Evolutionary conservation across 2,888 invertebrate species (phyloP), one percentile per base, ranked within the genome.

Genomic region (Horisme vitalbata): DNA sequence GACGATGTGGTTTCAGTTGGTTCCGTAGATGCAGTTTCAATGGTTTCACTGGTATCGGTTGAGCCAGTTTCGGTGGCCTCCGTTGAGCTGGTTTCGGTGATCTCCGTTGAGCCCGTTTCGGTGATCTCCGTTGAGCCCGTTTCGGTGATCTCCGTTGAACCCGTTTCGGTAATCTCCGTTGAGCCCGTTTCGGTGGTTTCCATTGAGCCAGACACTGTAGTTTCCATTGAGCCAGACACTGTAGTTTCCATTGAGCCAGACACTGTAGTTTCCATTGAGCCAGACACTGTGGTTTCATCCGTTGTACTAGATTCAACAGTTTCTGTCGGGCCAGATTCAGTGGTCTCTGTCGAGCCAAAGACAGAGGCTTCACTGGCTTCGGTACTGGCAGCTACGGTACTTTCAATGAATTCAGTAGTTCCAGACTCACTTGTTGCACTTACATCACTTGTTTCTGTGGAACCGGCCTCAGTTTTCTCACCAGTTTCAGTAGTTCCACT

Each of bases 251-350:
- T 18, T 5, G 18, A 18, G 6, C 1, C 6, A 18, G 18, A 18
- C 18, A 26, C 32, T 7, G 52, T 47, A 21, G 51, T 49, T 18
- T 18, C 18, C 18, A 6, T 18, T 5, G 18, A 18, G 6, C 1
- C 6, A 18, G 18, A 18, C 18, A 26, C 32, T 3, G 52, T 50
- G 3, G 55, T 27, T 32, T 2, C n/a, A n/a, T 55, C 46, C 18
- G 52, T 45, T 4, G 58, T 43, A 4, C n/a, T n/a, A n/a, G n/a
- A n/a, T n/a, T n/a, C n/a, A n/a, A n/a, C n/a, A n/a, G n/a, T 36
- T 44, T 41, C 41, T 50, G 55, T 55, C 10, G 44, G 32, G 26
- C 38, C 56, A 4, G 52, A 43, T 28, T 54, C 52, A 12, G 59
- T 58, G 1, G 44, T 21, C 12, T 28, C 28, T 3, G 28, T 26